phyloP scores from a whole-genome alignment of 2,797 vertebrate genomes.

The Chiroxiphia lanceolata region DNA sequence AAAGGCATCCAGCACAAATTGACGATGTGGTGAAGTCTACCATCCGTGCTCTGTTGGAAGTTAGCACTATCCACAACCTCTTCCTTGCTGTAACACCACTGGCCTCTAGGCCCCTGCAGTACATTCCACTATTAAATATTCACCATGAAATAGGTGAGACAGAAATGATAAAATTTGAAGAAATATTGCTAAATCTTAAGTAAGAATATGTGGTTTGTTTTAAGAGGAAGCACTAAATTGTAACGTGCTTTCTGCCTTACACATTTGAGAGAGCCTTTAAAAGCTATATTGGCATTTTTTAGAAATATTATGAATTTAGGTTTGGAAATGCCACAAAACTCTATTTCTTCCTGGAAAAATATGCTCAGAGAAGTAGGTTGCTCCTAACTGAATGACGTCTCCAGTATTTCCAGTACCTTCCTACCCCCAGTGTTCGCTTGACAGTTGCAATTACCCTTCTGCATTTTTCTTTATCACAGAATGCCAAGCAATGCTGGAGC shows the following conservation, averaged over 20 bases:
- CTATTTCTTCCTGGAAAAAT: not conserved
- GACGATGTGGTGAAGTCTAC: not conserved
- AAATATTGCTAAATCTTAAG: not conserved
- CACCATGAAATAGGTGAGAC: not conserved
- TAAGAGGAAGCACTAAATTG: not conserved
- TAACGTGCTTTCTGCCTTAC: not conserved
- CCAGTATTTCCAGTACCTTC: not conserved
- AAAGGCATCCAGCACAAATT: slow-evolving; percentile 34
- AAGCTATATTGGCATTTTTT: not conserved
- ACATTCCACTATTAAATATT: not conserved
- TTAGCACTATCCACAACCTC: not conserved
- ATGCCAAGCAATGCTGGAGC: not conserved
- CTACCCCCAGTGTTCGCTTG: not conserved
- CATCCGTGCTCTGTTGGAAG: not conserved
- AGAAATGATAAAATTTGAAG: not conserved
- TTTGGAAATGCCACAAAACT: not conserved
- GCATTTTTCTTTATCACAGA: not conserved
- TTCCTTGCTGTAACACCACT: not conserved
- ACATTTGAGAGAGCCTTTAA: not conserved
- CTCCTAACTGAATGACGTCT: not conserved
- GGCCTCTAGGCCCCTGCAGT: not conserved
- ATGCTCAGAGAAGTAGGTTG: not conserved
- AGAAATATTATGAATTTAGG: not conserved
- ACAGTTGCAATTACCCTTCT: not conserved
- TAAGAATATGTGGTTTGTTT: not conserved